phyloP scores from a whole-genome alignment of 2,113 vertebrate species.

The Anguilla rostrata region DNA sequence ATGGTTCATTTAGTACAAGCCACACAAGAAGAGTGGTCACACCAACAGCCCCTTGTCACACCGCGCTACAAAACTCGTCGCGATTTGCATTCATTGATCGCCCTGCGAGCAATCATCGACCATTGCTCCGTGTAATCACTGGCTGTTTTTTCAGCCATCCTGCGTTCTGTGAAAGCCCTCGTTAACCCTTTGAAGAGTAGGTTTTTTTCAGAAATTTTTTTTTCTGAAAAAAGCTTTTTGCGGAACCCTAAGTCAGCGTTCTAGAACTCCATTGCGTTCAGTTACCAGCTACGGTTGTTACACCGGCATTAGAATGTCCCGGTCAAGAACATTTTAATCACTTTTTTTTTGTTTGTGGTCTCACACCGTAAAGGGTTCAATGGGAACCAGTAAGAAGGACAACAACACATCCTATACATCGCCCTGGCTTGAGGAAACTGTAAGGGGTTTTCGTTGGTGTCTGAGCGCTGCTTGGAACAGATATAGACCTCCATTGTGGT shows the following conservation, averaged over 20 bases:
- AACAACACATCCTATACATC: neutral
- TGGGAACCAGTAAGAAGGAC: neutral
- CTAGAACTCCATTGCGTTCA: no score
- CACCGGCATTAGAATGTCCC: no score
- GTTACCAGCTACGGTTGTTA: no score
- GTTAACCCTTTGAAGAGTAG: neutral
- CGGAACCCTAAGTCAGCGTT: no score
- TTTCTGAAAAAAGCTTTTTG: no score
- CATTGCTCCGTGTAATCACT: neutral
- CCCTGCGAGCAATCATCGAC: neutral
- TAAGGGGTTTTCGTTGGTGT: neutral
- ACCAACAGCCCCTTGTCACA: neutral
- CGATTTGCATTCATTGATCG: neutral
- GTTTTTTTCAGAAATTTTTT: no score
- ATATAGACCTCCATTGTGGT: constrained; percentile 51
- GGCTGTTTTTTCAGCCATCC: neutral
- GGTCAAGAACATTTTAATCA: no score
- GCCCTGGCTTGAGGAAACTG: neutral
- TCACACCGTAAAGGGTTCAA: neutral
- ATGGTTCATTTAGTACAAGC: neutral
- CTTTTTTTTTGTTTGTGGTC: no score
- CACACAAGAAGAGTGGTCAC: neutral
- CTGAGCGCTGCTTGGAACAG: constrained; percentile 51
- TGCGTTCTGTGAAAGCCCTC: neutral
- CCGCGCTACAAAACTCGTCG: neutral